phyloP scores from a whole-genome alignment of 2,113 vertebrate species.

The Elachura formosa region DNA sequence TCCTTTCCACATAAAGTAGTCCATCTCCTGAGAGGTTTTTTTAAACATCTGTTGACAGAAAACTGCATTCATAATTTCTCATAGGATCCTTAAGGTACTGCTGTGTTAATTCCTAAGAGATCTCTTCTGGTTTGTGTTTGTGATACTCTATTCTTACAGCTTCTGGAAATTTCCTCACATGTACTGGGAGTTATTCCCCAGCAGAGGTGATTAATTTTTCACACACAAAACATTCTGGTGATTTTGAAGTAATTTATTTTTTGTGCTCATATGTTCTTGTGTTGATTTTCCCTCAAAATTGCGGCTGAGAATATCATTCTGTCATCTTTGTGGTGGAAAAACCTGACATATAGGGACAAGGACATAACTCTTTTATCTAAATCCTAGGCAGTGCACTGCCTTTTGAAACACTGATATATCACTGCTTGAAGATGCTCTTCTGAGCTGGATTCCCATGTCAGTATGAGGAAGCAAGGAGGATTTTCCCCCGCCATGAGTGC shows the following conservation, averaged over 20 bases:
- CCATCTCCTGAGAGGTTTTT: neutral
- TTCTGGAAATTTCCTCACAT: neutral
- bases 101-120: neutral
- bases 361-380: neutral
- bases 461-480: neutral
- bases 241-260: neutral
- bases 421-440: neutral
- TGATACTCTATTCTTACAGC: neutral
- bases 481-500: neutral
- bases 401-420: neutral
- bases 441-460: neutral
- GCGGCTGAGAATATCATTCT: neutral
- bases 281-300: neutral
- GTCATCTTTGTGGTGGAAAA: neutral
- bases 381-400: neutral
- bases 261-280: neutral
- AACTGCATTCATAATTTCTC: neutral
- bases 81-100: neutral
- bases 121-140: neutral
- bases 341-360: fast-evolving
- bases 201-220: neutral
- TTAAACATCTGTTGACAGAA: neutral
- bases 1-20: neutral
- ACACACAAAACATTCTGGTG: neutral
- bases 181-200: neutral